Conservation (phyloP, 2,888 invertebrate genomes). For the Tiliacea aurago region DNA sequence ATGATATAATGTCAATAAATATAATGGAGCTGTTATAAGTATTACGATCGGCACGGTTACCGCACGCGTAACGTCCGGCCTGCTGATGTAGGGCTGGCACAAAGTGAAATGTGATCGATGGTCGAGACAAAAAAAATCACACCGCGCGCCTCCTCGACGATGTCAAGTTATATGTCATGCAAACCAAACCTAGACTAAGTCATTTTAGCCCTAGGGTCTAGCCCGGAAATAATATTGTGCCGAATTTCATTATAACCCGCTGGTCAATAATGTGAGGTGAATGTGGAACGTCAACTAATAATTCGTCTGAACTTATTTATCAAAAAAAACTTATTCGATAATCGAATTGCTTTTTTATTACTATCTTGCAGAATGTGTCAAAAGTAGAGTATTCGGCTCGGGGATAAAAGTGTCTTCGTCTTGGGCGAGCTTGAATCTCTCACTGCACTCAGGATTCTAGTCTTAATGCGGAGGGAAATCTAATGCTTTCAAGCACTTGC, state of each 20-base stretch:
- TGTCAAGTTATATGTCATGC: not conserved
- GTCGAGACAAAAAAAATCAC: not conserved
- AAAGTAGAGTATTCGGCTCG: not conserved
- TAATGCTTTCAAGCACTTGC: not conserved
- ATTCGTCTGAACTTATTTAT: too few species aligned
- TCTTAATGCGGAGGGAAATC: not conserved
- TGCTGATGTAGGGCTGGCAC: conserved; percentile 74
- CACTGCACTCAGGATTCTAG: not conserved
- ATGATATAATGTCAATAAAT: conserved; percentile 69
- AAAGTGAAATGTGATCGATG: conserved; percentile 68
- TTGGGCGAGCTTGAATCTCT: not conserved
- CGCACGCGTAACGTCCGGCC: conserved; percentile 76
- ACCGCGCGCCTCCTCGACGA: not conserved
- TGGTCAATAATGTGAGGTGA: too few species aligned
- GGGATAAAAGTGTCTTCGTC: not conserved
- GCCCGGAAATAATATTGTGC: too few species aligned
- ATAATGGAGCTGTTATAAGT: conserved; percentile 70
- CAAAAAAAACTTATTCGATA: too few species aligned
- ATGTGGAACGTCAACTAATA: too few species aligned
- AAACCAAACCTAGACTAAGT: too few species aligned
- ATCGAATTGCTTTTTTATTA: too few species aligned
- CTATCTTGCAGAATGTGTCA: too few species aligned
- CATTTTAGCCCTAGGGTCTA: too few species aligned
- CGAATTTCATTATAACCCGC: too few species aligned
- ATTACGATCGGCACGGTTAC: conserved; percentile 76